Conservation (phyloP, 2,797 vertebrate species). For the Enoplosus armatus region DNA sequence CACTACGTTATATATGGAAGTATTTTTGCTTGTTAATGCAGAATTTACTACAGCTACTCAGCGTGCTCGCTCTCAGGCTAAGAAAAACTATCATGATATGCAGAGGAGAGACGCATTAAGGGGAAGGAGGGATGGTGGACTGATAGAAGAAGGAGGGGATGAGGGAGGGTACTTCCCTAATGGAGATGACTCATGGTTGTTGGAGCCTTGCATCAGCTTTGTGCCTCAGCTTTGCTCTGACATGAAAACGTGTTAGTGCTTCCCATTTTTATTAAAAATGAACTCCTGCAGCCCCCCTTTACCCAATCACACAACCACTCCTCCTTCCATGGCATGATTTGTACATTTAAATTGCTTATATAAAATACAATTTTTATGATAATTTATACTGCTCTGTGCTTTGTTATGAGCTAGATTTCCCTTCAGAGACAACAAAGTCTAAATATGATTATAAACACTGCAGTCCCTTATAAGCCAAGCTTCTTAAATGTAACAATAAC, state of each 20-base stretch:
- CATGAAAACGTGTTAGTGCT: constrained; percentile 39
- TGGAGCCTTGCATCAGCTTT: constrained; percentile 54
- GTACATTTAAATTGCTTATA: constrained; percentile 8
- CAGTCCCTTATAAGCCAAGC: background rate
- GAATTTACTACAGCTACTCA: background rate
- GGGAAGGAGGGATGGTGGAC: constrained; percentile 1
- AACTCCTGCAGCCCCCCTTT: constrained; percentile 8
- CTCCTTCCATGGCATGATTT: too few relatives aligned
- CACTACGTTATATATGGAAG: background rate
- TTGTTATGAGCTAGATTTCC: background rate
- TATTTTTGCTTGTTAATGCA: constrained; percentile 4
- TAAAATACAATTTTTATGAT: constrained; percentile 13
- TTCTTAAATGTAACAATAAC: background rate
- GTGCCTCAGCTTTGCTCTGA: constrained; percentile 34
- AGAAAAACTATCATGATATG: constrained; percentile 17
- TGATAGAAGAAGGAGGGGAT: background rate
- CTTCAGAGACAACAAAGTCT: constrained; percentile 16
- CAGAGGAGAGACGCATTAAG: constrained; percentile 36
- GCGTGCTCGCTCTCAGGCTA: background rate
- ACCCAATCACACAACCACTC: background rate
- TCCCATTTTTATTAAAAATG: constrained; percentile 19
- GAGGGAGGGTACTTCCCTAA: constrained; percentile 33
- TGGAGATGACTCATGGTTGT: constrained; percentile 61
- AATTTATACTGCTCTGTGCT: constrained; percentile 7
- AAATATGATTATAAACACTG: constrained; percentile 7